These are phyloP conservation scores for Craterocephalus amniculus DNA, from an alignment of 2,797 vertebrate species.

Conservation along the genomic window DNA sequence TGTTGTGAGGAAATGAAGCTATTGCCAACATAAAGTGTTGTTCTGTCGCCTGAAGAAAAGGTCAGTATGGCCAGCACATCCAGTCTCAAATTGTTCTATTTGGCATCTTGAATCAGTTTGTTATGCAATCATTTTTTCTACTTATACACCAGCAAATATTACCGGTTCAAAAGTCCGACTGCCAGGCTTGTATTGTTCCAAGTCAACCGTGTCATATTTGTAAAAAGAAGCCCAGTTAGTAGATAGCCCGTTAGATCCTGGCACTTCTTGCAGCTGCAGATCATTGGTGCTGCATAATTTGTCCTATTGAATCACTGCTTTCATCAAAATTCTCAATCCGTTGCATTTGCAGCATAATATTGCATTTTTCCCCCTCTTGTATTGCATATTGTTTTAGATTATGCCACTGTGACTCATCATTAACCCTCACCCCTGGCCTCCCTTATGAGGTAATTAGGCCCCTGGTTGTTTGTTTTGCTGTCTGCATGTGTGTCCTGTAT, in stretches of 20 bases:
- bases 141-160: conserved; percentile 18
- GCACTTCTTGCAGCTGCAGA: conserved; percentile 19
- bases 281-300: conserved; percentile 29
- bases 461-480: conserved; percentile 78
- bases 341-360: conserved; percentile 15
- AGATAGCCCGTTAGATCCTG: conserved; percentile 21
- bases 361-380: conserved; percentile 21
- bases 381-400: conserved; percentile 45
- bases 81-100: conserved; percentile 24
- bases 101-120: conserved; percentile 45
- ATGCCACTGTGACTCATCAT: conserved; percentile 56
- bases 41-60: conserved; percentile 51
- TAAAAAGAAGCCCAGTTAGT: conserved; percentile 37
- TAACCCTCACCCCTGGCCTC: conserved; percentile 65
- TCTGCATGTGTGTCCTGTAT: conserved; percentile 76
- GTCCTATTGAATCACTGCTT: conserved; percentile 24
- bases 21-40: conserved; percentile 20
- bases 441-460: conserved; percentile 71
- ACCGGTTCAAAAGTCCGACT: conserved; percentile 18
- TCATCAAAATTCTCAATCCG: conserved; percentile 34
- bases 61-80: conserved; percentile 55
- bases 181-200: not conserved
- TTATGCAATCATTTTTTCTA: not conserved
- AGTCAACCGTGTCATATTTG: conserved; percentile 32
- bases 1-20: conserved; percentile 39